Base-by-base conservation (phyloP, 1,140 invertebrate species). In the Lerema accius region DNA sequence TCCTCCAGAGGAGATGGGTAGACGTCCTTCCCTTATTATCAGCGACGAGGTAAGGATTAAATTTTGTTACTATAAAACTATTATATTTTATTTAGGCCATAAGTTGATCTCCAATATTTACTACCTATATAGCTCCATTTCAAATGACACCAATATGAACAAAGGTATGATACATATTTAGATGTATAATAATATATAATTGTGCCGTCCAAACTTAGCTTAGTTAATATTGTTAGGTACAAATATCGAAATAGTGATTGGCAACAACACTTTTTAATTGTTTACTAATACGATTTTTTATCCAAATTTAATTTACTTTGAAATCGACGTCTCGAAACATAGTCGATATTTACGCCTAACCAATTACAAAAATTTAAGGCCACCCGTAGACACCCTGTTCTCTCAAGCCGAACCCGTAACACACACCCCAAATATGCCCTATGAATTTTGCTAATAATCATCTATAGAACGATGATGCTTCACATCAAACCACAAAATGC, bases 11-110 rank as follows among this genome's bases (percentile, higher is more conserved):
- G 95, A 95, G 85, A 95, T 94, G 89, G 96, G 95, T 71, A 93
- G 96, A 73, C 93, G 97, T 72, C 95, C 97, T 63, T 97, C 96
- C 75, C 92, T 98, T 66, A 96, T 98, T 76, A 97, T 98, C 84
- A 96, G 96, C 87, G 97, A 98, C 90, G 97, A 98, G 96, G 97
- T 98, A 90, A 68, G 82, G 80, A 77, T 49, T 58, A 3, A 42
- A 10, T 19, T 9, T 16, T 14, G 10, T 11, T 28, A 28, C 26
- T 28, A 10, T 26, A 55, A 3, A 2, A 26, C 10, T 43, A 28
- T 6, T 14, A 42, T 55, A 43, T 55, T 43, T 42, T 45, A 35
- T 43, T 45, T 58, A 35, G 26, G 55, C 15, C 10, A 35, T 46
- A 58, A 58, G 26, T 45, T 58, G 43, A 42, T 23, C 39, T 56